These are phyloP conservation scores for Eumeta japonica DNA, from an alignment of 1,140 invertebrate genomes.

Conservation along the genomic window DNA sequence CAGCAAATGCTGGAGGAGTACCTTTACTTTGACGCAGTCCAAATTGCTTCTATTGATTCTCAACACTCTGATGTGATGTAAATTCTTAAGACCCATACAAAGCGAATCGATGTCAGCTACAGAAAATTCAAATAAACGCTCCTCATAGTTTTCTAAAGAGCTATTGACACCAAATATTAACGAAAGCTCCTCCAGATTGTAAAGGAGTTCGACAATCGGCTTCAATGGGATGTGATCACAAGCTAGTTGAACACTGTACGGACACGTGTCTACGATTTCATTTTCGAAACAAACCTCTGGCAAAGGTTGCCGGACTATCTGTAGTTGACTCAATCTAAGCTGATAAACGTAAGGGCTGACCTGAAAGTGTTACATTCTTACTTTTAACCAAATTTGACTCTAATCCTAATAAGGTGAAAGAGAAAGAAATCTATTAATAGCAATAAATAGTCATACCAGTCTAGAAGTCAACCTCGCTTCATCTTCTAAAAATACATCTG, in stretches of 20 bases:
- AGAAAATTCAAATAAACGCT: constrained; percentile 46
- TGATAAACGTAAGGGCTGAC: constrained; percentile 44
- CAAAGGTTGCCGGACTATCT: constrained; percentile 36
- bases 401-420: too few relatives aligned
- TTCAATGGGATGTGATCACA: constrained; percentile 48
- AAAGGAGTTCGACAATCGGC: constrained; percentile 30
- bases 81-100: constrained; percentile 39
- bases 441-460: constrained; percentile 1
- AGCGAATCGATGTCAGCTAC: constrained; percentile 40
- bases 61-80: constrained; percentile 34
- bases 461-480: too few relatives aligned
- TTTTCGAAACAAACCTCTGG: constrained; percentile 24
- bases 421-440: constrained; percentile 1
- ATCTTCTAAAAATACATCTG: constrained; percentile 43
- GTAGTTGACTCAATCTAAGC: constrained; percentile 35
- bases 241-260: constrained; percentile 33
- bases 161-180: constrained; percentile 44
- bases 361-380: constrained; percentile 18
- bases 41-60: constrained; percentile 48
- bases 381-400: too few relatives aligned
- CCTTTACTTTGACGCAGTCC: constrained; percentile 42
- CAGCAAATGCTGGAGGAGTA: constrained; percentile 40
- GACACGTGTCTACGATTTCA: constrained; percentile 33
- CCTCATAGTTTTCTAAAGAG: constrained; percentile 27
- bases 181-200: constrained; percentile 43